Evolutionary conservation across 2,888 invertebrate species (phyloP), one percentile per base, ranked within the genome.

Genomic region (Scelioninae gen. 1): DNA sequence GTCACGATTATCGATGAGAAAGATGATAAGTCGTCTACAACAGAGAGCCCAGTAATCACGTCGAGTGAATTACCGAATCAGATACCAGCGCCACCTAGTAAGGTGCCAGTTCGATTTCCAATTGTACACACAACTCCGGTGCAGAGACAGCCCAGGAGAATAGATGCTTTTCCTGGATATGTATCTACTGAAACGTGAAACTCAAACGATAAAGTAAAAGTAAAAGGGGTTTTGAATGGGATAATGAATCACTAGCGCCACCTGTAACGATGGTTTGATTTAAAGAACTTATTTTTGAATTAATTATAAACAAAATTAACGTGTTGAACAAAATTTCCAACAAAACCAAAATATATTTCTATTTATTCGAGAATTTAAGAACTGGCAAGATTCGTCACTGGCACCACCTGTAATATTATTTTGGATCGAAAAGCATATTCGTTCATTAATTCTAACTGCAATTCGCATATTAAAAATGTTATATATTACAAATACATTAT

Each of bases 61-160:
- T 92, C 92, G 38, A 93, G 92, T 84, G 93, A 93, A 68, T 84
- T 93, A 40, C 93, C 93, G 0, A 93, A 93, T 79, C 93, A 93
- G 81, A 93, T 93, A 72, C 93, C 93, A 11, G 90, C 93, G 2
- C 93, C 93, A 0, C 92, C 93, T 1, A 90, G 89, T 78, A 89
- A 86, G 63, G 78, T 86, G 34, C 89, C 86, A 4, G 86, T 82
- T 16, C 86, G 84, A 4, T 68, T 84, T 0, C 77, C 85, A 15
- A 86, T 90, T 72, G 87, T 88, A 0, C 91, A 91, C 47, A 91
- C 91, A 8, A 91, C 91, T 0, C 91, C 91, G 0, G 89, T 91
- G 4, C 90, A 91, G 56, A 90, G 88, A 86, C 69, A 66, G 15
- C 60, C 82, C 0, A 58, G 60, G 31, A 82, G 84, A 38, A 75